Percentiles rank a stretch among this genome's conserved stretches.
Conservation (phyloP, 2,113 vertebrate species). For the Syngnathoides biaculeatus region DNA sequence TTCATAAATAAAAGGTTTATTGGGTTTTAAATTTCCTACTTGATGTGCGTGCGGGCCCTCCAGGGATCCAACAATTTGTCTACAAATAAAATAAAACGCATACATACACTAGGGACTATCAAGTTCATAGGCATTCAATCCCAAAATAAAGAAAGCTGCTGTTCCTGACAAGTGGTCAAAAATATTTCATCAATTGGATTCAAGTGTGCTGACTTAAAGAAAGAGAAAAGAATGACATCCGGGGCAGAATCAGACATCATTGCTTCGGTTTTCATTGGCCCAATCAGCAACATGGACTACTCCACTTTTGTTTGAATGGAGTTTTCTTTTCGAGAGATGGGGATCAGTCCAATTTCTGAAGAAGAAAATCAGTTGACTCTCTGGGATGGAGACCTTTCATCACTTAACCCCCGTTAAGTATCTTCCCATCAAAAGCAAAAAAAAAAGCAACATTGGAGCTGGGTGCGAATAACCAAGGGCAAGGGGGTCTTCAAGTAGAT, state of each 20-base stretch:
- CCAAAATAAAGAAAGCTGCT: background rate
- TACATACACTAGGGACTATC: background rate
- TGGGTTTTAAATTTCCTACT: background rate
- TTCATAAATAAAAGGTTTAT: background rate
- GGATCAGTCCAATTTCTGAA: conserved; percentile 4
- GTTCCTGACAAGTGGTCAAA: no score
- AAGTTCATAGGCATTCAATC: background rate
- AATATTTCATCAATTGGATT: no score
- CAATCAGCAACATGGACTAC: background rate
- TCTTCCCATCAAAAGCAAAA: conserved; percentile 36
- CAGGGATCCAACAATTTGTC: background rate
- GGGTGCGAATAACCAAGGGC: conserved; percentile 56
- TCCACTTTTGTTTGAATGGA: background rate
- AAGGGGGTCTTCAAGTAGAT: conserved; percentile 53
- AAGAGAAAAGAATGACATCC: background rate
- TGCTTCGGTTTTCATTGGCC: background rate
- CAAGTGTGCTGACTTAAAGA: background rate
- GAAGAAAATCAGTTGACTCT: conserved; percentile 4
- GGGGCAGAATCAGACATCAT: background rate
- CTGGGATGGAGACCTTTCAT: conserved; percentile 16
- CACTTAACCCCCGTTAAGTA: conserved; percentile 54
- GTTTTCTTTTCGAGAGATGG: background rate
- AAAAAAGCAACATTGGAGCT: conserved; percentile 49
- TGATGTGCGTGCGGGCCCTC: background rate
- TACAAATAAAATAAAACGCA: no score